phyloP scores from a whole-genome alignment of 2,113 vertebrate species.

The Silurus glanis region DNA sequence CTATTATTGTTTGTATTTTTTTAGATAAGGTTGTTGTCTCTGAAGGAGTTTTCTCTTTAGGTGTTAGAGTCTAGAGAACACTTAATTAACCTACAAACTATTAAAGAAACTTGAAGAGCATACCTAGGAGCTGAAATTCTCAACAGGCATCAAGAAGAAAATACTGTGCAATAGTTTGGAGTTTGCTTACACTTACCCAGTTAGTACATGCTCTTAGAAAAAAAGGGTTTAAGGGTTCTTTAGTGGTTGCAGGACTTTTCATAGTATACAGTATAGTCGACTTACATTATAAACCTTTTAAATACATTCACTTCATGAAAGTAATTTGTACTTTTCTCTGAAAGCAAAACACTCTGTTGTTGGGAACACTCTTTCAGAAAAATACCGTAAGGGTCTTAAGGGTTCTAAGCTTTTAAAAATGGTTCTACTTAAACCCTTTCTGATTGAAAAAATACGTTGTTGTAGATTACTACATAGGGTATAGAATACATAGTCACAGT shows the following conservation, averaged over 20 bases:
- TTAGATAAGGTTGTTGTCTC: too few species aligned
- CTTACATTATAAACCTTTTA: neutral
- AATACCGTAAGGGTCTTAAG: neutral
- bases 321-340: neutral
- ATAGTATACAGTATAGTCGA: neutral
- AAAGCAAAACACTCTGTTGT: neutral
- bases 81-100: neutral
- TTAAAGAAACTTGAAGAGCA: neutral
- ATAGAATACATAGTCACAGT: neutral
- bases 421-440: neutral
- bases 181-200: too few species aligned
- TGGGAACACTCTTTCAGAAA: neutral
- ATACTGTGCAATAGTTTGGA: neutral
- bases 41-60: neutral
- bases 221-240: neutral
- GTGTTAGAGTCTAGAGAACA: neutral
- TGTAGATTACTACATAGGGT: neutral
- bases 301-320: neutral
- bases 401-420: neutral
- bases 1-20: too few species aligned
- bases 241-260: neutral
- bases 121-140: too few species aligned
- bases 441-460: neutral
- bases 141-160: neutral
- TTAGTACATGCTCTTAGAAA: neutral